phyloP scores from a whole-genome alignment of 1,140 invertebrate genomes.

The Artemia franciscana region DNA sequence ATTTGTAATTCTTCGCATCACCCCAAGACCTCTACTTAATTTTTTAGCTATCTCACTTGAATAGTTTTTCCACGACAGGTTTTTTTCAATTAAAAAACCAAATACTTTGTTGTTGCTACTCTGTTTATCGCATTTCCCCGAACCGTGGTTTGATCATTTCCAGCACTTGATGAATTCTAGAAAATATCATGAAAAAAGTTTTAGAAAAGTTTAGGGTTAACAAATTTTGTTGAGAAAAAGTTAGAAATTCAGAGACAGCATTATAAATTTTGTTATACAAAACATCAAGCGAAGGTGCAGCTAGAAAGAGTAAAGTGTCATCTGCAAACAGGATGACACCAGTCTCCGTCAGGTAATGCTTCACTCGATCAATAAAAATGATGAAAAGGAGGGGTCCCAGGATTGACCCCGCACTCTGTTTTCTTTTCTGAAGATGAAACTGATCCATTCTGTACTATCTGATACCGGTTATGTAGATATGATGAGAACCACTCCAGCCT shows the following conservation, averaged over 20 bases:
- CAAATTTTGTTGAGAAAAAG: not conserved
- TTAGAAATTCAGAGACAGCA: not conserved
- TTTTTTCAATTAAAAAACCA: too few species aligned
- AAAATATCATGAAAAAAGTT: not conserved
- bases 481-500: not conserved
- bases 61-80: too few species aligned
- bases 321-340: not conserved
- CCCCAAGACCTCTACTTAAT: not conserved
- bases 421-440: not conserved
- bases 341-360: too few species aligned
- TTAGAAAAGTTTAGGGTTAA: too few species aligned
- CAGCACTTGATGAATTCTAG: not conserved
- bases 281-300: too few species aligned
- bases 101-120: too few species aligned
- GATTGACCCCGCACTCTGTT: not conserved
- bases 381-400: not conserved
- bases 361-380: not conserved
- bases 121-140: not conserved
- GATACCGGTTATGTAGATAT: not conserved
- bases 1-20: not conserved
- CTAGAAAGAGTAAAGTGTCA: too few species aligned
- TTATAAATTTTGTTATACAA: not conserved
- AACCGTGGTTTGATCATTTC: not conserved
- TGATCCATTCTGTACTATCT: not conserved
- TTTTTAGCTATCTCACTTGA: not conserved